phyloP scores from a whole-genome alignment of 1,140 invertebrate genomes.

The Eueides isabella region DNA sequence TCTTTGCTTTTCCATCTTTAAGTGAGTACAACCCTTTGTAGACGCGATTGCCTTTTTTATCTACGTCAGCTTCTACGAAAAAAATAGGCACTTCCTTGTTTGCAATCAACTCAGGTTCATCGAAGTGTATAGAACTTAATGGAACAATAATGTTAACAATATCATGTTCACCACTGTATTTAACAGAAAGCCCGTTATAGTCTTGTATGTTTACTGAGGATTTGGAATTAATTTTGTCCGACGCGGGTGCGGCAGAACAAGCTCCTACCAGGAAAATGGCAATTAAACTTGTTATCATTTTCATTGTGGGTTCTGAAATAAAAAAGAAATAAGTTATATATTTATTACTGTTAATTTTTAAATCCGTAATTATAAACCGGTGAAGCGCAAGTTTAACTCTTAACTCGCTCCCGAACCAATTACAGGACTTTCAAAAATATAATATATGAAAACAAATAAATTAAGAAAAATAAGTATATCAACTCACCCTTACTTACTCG shows the following conservation, averaged over 20 bases:
- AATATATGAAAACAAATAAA: no score
- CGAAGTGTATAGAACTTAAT: conserved; percentile 60
- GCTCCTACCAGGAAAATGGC: conserved; percentile 33
- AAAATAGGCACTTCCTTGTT: conserved; percentile 40
- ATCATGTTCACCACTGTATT: conserved; percentile 55
- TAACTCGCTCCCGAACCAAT: no score
- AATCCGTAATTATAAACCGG: no score
- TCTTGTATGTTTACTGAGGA: no score
- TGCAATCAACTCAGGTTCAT: conserved; percentile 32
- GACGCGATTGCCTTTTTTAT: conserved; percentile 42
- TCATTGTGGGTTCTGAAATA: conserved; percentile 40
- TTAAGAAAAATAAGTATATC: no score
- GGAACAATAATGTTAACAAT: conserved; percentile 61
- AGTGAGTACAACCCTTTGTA: neutral
- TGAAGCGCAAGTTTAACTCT: no score
- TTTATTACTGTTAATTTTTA: no score
- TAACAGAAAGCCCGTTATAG: conserved; percentile 31
- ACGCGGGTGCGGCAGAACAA: conserved; percentile 40
- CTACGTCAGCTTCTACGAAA: conserved; percentile 58
- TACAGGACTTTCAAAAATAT: no score
- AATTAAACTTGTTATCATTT: conserved; percentile 17
- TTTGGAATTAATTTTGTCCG: conserved; percentile 38
- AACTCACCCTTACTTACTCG: no score
- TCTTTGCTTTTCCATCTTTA: conserved; percentile 39
- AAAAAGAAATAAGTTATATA: no score